Base-by-base conservation (phyloP, 92 coral and sea anemone genomes). In the Isaurus tuberculatus region DNA sequence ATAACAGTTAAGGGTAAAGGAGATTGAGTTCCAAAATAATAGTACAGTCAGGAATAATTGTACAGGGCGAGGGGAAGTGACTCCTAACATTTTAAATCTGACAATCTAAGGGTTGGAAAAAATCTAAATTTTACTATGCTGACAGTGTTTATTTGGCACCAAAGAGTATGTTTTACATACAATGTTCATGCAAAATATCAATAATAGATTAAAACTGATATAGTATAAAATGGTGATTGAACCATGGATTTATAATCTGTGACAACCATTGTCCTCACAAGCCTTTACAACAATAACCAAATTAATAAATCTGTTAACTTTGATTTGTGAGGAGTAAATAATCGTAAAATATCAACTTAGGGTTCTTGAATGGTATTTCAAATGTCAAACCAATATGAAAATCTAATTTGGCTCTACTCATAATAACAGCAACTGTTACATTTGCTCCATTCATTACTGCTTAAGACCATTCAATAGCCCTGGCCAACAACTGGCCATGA, bases 21-120 rank as follows among this genome's bases (percentile, higher is more conserved):
- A 5, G 29, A 63, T 20, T 23, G 8, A 63, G 30, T 63, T 22
- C 68, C 32, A 63, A 63, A 55, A 55, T 55, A 55, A 55, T 55
- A 55, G 64, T 55, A 22, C 64, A 55, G 64, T 55, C 26, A 8
- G 64, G 64, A 55, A 55, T 55, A 55, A 55, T 55, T 55, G 64
- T 55, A 55, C 64, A 55, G 64, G 64, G 64, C 64, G 17, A 55
- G 64, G 64, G 64, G 64, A 55, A 55, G 64, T 55, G 64, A 55
- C 64, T 55, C 64, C 64, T 55, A 22, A 63, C 20, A 0, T n/a
- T 49, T n/a, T 13, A 40, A 49, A 49, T 17, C 58, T 49, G 58
- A 49, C 58, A 49, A 49, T 49, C 58, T 49, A 13, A 13, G 58
- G 58, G 20, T 49, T 49, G 58, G 58, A 49, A 49, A 49, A 49